phyloP scores from a whole-genome alignment of 2,113 vertebrate genomes.

The Fukomys damarensis region DNA sequence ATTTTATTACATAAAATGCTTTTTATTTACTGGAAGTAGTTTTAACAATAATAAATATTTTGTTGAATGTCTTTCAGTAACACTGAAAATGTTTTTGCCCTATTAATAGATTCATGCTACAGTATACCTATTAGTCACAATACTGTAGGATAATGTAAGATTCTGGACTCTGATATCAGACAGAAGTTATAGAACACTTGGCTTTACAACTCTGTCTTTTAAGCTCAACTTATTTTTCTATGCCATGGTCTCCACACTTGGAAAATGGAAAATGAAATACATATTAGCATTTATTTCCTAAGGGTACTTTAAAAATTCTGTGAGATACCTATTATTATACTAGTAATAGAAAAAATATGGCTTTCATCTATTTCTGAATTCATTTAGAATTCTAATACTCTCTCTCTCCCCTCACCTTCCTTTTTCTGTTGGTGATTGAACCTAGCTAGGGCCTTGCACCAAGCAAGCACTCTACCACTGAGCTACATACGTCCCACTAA shows the following conservation, averaged over 20 bases:
- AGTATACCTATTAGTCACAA: background rate
- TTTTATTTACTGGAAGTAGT: background rate
- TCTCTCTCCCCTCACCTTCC: background rate
- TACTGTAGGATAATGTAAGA: background rate
- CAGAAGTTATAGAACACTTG: background rate
- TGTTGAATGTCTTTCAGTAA: background rate
- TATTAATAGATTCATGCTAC: background rate
- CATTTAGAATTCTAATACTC: background rate
- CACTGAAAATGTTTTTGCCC: background rate
- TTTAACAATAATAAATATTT: background rate
- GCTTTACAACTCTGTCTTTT: background rate
- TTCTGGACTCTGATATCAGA: background rate
- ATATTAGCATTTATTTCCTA: background rate
- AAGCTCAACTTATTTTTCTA: background rate
- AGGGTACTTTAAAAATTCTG: background rate
- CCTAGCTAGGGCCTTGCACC: background rate
- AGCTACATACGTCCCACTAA: background rate
- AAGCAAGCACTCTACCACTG: background rate
- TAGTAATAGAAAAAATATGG: background rate
- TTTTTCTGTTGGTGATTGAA: background rate
- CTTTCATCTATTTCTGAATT: background rate
- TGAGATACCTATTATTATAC: background rate
- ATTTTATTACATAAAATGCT: background rate
- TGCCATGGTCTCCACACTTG: background rate
- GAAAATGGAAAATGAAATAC: background rate